Conservation (phyloP, 2,888 invertebrate genomes). For the Entomobrya multifasciata region DNA sequence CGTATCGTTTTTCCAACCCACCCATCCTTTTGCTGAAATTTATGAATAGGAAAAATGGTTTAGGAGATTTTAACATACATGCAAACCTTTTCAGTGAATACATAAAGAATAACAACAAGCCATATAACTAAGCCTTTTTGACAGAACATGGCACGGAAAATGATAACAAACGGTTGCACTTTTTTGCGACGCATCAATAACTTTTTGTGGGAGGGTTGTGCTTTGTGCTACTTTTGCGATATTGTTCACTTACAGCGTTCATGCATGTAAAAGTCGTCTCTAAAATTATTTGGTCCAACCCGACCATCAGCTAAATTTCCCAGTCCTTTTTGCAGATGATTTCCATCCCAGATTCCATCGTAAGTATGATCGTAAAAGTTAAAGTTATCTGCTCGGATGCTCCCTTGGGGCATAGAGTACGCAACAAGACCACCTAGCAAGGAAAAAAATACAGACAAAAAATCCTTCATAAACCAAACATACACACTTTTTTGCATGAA, state of each 20-base stretch:
- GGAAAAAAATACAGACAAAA: no score
- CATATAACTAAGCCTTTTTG: no score
- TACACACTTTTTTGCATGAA: not conserved
- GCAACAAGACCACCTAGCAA: conserved; percentile 89
- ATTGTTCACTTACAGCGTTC: conserved; percentile 83
- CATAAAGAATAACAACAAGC: no score
- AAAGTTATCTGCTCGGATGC: conserved; percentile 89
- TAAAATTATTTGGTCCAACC: conserved; percentile 89
- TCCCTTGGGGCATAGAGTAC: conserved; percentile 94
- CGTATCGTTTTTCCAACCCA: conserved; percentile 93
- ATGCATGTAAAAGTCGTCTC: conserved; percentile 85
- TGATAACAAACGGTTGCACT: not conserved
- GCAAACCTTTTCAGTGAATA: no score
- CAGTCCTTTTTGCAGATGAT: conserved; percentile 88
- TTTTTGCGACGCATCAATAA: conserved; percentile 10
- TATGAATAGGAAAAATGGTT: not conserved
- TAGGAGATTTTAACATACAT: no score
- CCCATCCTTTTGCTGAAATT: conserved; percentile 88
- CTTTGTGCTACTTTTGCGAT: not conserved
- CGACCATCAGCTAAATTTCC: conserved; percentile 93
- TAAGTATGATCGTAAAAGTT: conserved; percentile 92
- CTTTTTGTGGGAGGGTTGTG: not conserved
- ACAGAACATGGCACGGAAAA: no score
- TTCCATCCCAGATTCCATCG: conserved; percentile 91
- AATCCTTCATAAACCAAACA: no score